Conservation (phyloP, 1,140 invertebrate species). For the Camponotus vicinus region DNA sequence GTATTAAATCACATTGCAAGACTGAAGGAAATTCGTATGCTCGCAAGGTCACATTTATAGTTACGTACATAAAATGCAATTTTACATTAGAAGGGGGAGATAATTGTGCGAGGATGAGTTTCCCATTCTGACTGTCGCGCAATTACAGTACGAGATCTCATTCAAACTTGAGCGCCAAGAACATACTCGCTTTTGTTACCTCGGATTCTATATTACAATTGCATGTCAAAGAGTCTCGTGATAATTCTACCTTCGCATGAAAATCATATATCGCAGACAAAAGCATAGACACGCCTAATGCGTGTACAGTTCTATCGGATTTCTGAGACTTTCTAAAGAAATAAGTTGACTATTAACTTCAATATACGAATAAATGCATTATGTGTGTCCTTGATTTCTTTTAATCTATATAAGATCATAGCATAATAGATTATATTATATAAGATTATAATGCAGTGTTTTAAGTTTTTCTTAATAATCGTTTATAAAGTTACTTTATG, state of each 20-base stretch:
- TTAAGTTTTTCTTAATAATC: neutral
- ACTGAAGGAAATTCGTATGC: slow-evolving; percentile 24
- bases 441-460: neutral
- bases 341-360: neutral
- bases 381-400: neutral
- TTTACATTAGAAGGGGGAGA: slow-evolving; percentile 26
- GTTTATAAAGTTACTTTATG: neutral
- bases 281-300: neutral
- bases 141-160: slow-evolving; percentile 42
- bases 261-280: slow-evolving; percentile 40
- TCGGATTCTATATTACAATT: slow-evolving; percentile 33
- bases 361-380: neutral
- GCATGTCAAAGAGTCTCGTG: slow-evolving; percentile 43
- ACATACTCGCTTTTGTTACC: slow-evolving; percentile 45
- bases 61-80: slow-evolving; percentile 54
- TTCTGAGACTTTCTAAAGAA: neutral
- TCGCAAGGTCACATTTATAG: slow-evolving; percentile 32
- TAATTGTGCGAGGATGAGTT: slow-evolving; percentile 51
- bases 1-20: neutral
- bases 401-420: neutral
- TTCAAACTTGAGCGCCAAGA: slow-evolving; percentile 52
- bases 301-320: neutral
- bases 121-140: slow-evolving; percentile 39
- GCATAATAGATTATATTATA: no score
- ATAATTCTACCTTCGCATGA: slow-evolving; percentile 39